phyloP scores from a whole-genome alignment of 1,140 invertebrate genomes.

The Tetraneura akinire region DNA sequence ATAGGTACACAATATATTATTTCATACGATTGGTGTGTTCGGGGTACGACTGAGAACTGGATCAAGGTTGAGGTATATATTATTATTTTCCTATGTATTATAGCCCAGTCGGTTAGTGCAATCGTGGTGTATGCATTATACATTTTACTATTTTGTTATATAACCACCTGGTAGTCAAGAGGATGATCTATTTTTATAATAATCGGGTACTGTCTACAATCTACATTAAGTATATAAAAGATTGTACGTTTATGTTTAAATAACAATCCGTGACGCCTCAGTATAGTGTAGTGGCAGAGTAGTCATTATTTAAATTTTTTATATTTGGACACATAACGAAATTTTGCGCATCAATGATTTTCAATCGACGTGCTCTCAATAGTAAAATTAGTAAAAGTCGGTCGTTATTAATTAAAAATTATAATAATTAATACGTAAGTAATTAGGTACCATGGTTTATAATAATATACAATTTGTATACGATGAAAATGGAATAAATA shows the following conservation, averaged over 20 bases:
- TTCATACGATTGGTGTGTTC: background rate
- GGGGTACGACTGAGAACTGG: background rate
- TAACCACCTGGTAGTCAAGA: background rate
- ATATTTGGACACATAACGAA: background rate
- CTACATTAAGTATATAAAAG: no score
- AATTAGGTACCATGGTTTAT: no score
- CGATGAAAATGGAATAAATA: background rate
- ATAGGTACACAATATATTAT: background rate
- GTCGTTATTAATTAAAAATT: no score
- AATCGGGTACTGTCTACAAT: no score
- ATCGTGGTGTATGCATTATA: background rate
- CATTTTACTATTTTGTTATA: background rate
- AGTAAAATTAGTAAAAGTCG: no score
- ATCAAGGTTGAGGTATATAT: slow-evolving; percentile 12
- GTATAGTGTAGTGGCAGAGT: no score
- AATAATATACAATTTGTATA: no score
- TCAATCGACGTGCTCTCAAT: no score
- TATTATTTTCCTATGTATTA: background rate
- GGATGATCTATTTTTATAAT: no score
- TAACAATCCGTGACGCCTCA: no score
- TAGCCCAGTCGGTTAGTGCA: background rate
- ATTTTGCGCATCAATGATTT: background rate
- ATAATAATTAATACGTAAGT: no score
- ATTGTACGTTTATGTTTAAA: no score
- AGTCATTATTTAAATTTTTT: background rate